Conservation (phyloP, 2,888 invertebrate genomes). For the Hirtodrosophila trivittata region DNA sequence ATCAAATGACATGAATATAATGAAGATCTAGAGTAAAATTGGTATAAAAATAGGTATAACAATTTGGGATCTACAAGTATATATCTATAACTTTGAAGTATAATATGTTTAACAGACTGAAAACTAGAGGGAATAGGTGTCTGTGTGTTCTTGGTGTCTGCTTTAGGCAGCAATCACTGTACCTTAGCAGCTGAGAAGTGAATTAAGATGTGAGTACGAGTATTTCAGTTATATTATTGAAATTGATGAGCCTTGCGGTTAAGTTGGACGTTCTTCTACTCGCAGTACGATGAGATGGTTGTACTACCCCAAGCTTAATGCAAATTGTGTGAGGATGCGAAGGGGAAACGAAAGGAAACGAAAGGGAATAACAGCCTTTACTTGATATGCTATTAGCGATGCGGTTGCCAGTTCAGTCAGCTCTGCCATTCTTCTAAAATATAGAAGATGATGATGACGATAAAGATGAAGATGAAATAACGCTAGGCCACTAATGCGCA, state of each 20-base stretch:
- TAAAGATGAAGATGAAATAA: constrained; percentile 63
- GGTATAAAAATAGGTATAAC: too few species aligned
- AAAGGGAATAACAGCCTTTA: constrained; percentile 18
- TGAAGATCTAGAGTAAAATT: too few species aligned
- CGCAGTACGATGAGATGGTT: neutral
- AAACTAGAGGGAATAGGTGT: too few species aligned
- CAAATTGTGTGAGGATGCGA: constrained; percentile 17
- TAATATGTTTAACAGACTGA: too few species aligned
- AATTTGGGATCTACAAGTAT: too few species aligned
- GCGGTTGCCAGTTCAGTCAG: constrained; percentile 28
- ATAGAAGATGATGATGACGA: neutral
- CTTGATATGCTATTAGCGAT: constrained; percentile 60
- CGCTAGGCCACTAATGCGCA: constrained; percentile 71
- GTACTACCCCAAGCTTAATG: constrained; percentile 18
- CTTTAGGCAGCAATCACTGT: constrained; percentile 10
- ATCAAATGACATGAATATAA: too few species aligned
- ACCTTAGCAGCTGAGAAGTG: constrained; percentile 23
- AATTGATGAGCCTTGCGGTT: constrained; percentile 53
- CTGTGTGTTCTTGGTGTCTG: too few species aligned
- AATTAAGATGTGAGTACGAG: constrained; percentile 39
- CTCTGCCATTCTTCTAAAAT: neutral
- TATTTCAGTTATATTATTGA: constrained; percentile 52
- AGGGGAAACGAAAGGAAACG: neutral
- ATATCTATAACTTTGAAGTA: too few species aligned
- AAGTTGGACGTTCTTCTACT: constrained; percentile 11